Conservation (phyloP, 2,888 invertebrate genomes). For the Agonopterix alstromeriana region DNA sequence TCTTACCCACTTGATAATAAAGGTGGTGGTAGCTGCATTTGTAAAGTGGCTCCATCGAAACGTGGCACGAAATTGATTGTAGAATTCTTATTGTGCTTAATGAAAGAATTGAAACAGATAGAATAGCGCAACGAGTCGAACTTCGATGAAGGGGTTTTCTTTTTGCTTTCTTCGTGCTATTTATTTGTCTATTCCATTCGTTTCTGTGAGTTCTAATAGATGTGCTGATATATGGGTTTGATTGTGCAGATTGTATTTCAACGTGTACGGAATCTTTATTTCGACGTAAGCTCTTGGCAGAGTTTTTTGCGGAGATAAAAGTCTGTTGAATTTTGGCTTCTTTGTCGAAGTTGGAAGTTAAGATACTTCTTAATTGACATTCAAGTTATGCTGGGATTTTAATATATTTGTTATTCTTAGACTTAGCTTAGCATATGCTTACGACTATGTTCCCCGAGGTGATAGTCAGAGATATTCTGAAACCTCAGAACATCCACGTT, state of each 20-base stretch:
- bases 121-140: constrained; percentile 24
- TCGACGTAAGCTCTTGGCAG: neutral
- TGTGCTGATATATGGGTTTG: neutral
- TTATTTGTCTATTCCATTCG: constrained; percentile 5
- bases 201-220: neutral
- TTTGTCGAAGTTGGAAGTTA: neutral
- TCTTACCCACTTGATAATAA: constrained; percentile 22
- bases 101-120: constrained; percentile 72
- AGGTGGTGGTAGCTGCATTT: constrained; percentile 14
- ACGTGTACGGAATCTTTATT: too few species aligned
- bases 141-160: constrained; percentile 14
- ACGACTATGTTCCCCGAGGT: too few species aligned
- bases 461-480: too few species aligned
- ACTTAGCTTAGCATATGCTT: too few species aligned
- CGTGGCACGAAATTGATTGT: constrained; percentile 64
- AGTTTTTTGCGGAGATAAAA: neutral
- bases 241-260: too few species aligned
- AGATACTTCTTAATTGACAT: too few species aligned
- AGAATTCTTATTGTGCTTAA: constrained; percentile 66
- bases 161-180: constrained; percentile 2
- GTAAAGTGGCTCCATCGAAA: constrained; percentile 33
- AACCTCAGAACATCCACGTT: too few species aligned
- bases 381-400: too few species aligned
- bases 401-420: too few species aligned
- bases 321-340: neutral